These are phyloP conservation scores for Cotesia chilonis DNA, from an alignment of 1,140 invertebrate species.

Conservation along the genomic window DNA sequence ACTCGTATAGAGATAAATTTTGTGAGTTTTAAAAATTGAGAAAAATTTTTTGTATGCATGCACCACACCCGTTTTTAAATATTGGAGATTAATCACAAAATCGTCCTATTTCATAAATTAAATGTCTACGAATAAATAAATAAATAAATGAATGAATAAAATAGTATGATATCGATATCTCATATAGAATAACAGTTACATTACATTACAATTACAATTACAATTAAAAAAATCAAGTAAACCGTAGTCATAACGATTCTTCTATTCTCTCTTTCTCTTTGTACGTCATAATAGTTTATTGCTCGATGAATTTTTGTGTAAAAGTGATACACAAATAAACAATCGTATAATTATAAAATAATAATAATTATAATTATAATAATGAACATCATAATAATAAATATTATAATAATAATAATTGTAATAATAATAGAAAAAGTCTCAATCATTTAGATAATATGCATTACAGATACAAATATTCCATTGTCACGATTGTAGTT, in stretches of 20 bases:
- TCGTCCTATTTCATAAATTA: conserved; percentile 46
- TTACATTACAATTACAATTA: no score
- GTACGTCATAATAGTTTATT: conserved; percentile 63
- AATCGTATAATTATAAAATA: conserved; percentile 22
- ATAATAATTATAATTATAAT: conserved; percentile 13
- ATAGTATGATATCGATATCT: conserved; percentile 46
- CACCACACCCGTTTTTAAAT: no score
- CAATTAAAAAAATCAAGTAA: conserved; percentile 29
- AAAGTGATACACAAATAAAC: conserved; percentile 49
- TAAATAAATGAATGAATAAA: conserved; percentile 48
- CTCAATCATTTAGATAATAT: conserved; percentile 1
- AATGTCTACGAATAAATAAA: conserved; percentile 6
- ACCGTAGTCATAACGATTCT: conserved; percentile 31
- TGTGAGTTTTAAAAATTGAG: no score
- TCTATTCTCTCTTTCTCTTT: conserved; percentile 52
- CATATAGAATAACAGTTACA: conserved; percentile 35
- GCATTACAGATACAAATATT: no score
- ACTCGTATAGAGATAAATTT: no score
- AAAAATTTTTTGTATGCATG: no score
- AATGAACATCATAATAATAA: not conserved
- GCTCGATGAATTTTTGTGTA: conserved; percentile 43
- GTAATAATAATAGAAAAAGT: conserved; percentile 26
- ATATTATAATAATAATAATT: conserved; percentile 14
- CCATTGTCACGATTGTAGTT: no score
- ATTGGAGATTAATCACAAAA: conserved; percentile 17